A percentile compares a stretch with the other conserved stretches of the same genome.
Conservation (phyloP, 2,888 invertebrate species). For the Bembecia ichneumoniformis region DNA sequence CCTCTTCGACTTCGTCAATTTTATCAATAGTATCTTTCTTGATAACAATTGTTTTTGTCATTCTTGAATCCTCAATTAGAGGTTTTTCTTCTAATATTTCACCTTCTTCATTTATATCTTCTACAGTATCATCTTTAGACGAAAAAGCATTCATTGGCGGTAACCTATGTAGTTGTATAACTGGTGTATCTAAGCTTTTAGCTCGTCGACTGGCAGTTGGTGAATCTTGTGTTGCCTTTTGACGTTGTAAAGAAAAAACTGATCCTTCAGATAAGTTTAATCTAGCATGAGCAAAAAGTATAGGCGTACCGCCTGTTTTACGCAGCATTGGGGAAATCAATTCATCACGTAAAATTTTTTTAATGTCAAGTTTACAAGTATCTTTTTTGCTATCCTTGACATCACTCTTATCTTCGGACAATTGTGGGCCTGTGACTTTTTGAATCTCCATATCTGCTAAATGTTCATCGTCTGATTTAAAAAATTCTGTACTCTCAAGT, state of each 20-base stretch:
- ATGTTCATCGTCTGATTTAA: constrained; percentile 73
- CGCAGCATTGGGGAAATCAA: constrained; percentile 78
- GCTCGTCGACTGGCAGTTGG: constrained; percentile 83
- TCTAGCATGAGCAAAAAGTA: constrained; percentile 84
- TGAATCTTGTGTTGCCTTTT: constrained; percentile 81
- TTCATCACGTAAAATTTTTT: constrained; percentile 76
- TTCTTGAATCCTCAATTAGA: constrained; percentile 51
- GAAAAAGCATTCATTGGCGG: constrained; percentile 90
- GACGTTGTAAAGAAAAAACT: constrained; percentile 81
- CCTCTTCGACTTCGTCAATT: constrained; percentile 71
- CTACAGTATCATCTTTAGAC: constrained; percentile 90
- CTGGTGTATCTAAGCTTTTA: constrained; percentile 87
- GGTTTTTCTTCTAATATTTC: constrained; percentile 75
- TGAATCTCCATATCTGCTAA: constrained; percentile 69
- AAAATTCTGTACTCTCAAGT: constrained; percentile 73
- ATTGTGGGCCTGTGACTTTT: constrained; percentile 64
- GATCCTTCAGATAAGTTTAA: constrained; percentile 89
- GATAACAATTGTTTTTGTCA: constrained; percentile 17
- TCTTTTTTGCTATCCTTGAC: constrained; percentile 40
- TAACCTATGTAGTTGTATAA: constrained; percentile 83
- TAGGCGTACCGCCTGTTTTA: constrained; percentile 82
- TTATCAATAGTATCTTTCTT: constrained; percentile 54
- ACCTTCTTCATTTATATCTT: constrained; percentile 78
- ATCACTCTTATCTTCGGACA: constrained; percentile 44
- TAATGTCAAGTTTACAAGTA: constrained; percentile 37